Evolutionary conservation across 2,113 vertebrate genomes (phyloP), one percentile per base, ranked within the genome.

Genomic region (Lasiurus borealis): DNA sequence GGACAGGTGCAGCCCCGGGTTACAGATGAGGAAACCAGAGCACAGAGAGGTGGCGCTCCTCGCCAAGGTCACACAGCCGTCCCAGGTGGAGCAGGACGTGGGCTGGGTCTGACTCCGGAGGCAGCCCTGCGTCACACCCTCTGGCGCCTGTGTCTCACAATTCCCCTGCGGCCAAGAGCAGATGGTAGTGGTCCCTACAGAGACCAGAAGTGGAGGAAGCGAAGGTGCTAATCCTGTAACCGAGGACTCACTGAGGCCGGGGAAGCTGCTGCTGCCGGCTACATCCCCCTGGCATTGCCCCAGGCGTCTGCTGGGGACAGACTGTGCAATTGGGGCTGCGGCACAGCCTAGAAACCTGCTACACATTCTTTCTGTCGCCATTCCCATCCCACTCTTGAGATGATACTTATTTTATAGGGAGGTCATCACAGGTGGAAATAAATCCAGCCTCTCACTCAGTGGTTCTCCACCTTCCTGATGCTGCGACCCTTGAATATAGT

Each of bases 331-430:
- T 2, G 2, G 31, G 29, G 3, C 75, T 52, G 52, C 85, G 73
- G 44, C 31, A 6, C 48, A 2, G 31, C 44, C 88, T 66, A 12
- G 25, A 87, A 75, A 34, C 85, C 77, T 72, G 52, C 90, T 85
- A 54, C 27, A 46, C 31, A 57, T 16, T 57, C 66, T 76, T 85
- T 50, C 64, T 27, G 12, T 69, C 25, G 52, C 54, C 36, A 91
- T 25, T 68, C 84, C 54, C 36, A 69, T 31, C 75, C 88, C 71
- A 77, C 11, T 90, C 85, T 86, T n/a, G 71, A 75, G 76, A n/a
- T 86, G 94, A 93, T 92, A 86, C 72, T 96, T 88, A 92, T 88
- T 97, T 96, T 76, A 93, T 86, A 50, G 25, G 90, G 69, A 80
- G 90, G 34, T 81, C 64, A 21, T 92, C n/a, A n/a, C n/a, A n/a